Percentiles rank a stretch among this genome's conserved stretches.
Conservation (phyloP, 2,113 vertebrate genomes). For the Otolemur garnettii region DNA sequence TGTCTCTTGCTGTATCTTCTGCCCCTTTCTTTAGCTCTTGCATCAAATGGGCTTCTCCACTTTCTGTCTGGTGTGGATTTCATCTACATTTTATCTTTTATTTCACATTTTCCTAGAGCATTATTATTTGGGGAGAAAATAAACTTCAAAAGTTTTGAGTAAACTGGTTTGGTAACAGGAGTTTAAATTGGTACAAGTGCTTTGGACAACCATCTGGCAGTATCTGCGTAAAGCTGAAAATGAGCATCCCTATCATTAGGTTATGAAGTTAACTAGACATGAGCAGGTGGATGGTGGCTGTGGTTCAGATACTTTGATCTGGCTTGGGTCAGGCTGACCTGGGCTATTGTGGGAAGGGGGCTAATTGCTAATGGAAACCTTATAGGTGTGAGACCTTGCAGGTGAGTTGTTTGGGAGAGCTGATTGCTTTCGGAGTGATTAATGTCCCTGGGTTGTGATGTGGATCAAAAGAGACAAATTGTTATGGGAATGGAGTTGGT, state of each 20-base stretch:
- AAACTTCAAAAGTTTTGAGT: not conserved
- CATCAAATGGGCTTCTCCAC: not conserved
- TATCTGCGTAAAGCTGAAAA: not conserved
- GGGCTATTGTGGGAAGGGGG: no score
- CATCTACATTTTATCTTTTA: not conserved
- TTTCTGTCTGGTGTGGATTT: not conserved
- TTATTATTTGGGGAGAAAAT: not conserved
- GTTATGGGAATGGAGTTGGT: no score
- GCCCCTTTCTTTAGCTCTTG: not conserved
- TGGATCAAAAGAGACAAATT: no score
- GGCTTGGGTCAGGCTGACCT: no score
- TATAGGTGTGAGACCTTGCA: no score
- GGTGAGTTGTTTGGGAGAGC: no score
- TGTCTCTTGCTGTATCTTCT: not conserved
- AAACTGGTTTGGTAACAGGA: constrained; percentile 1
- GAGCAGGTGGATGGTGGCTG: no score
- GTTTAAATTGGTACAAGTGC: not conserved
- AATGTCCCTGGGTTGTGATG: no score
- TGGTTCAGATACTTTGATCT: no score
- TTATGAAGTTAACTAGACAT: no score
- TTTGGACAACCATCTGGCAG: not conserved
- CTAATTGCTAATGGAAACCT: no score
- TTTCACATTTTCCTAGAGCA: not conserved
- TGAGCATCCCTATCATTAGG: not conserved
- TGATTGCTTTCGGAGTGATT: no score